Percentiles rank a stretch among this genome's conserved stretches.
phyloP scores from a whole-genome alignment of 2,888 invertebrate genomes.

The Caenorhabditis imperialis region DNA sequence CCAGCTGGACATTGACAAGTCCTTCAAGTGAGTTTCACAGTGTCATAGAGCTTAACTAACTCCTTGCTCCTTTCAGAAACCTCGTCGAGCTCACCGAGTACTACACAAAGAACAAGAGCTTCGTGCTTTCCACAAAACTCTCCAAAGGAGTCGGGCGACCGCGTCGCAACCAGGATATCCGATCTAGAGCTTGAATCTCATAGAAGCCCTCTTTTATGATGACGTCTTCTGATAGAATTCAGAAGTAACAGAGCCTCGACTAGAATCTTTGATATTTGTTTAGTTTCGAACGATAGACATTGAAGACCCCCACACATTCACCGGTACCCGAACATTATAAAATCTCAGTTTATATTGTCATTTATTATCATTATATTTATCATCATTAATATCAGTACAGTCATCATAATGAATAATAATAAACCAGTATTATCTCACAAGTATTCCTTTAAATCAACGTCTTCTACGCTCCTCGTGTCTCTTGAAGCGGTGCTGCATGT shows the following conservation, averaged over 20 bases:
- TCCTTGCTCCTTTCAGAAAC: constrained; percentile 50
- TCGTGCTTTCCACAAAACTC: constrained; percentile 53
- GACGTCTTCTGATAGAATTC: too few species aligned
- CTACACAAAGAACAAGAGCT: constrained; percentile 61
- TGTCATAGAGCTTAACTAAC: too few species aligned
- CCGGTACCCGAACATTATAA: too few species aligned
- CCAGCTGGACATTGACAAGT: constrained; percentile 41
- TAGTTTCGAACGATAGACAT: too few species aligned
- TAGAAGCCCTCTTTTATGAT: too few species aligned
- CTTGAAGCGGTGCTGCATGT: constrained; percentile 23
- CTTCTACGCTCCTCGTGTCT: constrained; percentile 8
- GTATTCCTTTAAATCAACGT: constrained; percentile 12
- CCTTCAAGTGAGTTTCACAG: constrained; percentile 43
- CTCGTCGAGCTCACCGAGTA: constrained; percentile 60
- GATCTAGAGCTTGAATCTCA: constrained; percentile 18
- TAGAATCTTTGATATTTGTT: too few species aligned
- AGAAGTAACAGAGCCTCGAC: too few species aligned
- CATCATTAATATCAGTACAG: constrained; percentile 8
- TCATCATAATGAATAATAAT: constrained; percentile 2
- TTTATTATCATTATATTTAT: too few species aligned
- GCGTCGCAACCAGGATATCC: constrained; percentile 23
- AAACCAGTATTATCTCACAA: constrained; percentile 19
- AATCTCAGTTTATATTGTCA: too few species aligned
- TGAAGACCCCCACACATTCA: too few species aligned
- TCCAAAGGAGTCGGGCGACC: constrained; percentile 49